Evolutionary conservation across 2,797 vertebrate species (phyloP).

Genomic region (Varecia variegata): DNA sequence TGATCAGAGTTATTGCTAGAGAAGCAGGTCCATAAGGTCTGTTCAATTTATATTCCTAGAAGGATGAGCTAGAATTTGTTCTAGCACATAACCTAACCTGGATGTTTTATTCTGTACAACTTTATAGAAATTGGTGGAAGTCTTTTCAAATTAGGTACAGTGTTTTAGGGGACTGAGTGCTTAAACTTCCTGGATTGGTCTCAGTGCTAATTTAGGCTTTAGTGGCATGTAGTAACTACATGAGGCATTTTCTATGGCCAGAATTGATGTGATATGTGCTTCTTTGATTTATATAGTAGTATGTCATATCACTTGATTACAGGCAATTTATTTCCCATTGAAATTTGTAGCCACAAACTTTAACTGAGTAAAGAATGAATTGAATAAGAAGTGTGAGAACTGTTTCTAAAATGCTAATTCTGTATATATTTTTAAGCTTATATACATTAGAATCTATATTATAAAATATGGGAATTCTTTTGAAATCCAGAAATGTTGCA

Average conservation of each 20-base stretch:
- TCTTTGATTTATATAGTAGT: neutral
- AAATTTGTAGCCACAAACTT: neutral
- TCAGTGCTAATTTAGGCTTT: neutral
- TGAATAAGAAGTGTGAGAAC: neutral
- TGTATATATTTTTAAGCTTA: neutral
- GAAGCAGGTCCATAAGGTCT: neutral
- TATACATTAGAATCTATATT: neutral
- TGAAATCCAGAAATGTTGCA: neutral
- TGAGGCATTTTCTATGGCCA: neutral
- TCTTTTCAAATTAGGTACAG: neutral
- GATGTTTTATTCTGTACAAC: neutral
- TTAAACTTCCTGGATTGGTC: neutral
- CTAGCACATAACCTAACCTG: neutral
- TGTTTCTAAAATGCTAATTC: neutral
- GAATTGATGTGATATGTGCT: neutral
- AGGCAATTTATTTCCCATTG: neutral
- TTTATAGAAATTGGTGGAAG: neutral
- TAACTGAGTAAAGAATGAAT: neutral
- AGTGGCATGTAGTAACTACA: neutral
- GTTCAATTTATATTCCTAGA: neutral
- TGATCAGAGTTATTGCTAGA: neutral
- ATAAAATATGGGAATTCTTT: conserved; percentile 34
- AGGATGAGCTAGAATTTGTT: neutral
- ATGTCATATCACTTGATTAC: neutral
- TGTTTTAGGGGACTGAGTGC: neutral